A percentile compares a stretch with the other conserved stretches of the same genome.
These are phyloP conservation scores for Micromussa lordhowensis DNA, from an alignment of 92 coral and sea anemone genomes.

Conservation along the genomic window DNA sequence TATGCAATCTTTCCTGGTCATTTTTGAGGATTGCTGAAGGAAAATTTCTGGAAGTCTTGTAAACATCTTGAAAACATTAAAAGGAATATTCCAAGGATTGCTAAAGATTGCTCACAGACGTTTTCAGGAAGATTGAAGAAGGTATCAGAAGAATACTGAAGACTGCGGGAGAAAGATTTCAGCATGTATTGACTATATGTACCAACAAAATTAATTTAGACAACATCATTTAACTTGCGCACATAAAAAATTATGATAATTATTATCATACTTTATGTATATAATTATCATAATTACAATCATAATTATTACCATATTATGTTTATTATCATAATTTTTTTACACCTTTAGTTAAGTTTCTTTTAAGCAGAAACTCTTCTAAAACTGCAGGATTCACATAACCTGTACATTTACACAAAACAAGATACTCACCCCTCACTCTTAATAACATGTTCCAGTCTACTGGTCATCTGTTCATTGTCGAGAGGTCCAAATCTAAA, in stretches of 20 bases:
- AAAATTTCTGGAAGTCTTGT: not conserved
- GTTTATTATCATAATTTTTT: no score
- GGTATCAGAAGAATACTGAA: no score
- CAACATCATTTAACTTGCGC: not conserved
- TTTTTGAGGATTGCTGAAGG: not conserved
- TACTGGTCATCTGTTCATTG: slow-evolving; percentile 84
- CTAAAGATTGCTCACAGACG: no score
- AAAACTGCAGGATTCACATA: not conserved
- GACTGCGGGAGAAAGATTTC: no score
- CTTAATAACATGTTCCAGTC: slow-evolving; percentile 90
- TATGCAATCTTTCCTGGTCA: no score
- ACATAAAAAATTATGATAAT: no score
- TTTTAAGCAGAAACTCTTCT: not conserved
- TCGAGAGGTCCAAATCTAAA: slow-evolving; percentile 97
- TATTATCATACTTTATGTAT: no score
- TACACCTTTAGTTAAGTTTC: not conserved
- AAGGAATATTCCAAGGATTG: no score
- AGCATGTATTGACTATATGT: not conserved
- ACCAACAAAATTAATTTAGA: not conserved
- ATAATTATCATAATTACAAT: no score
- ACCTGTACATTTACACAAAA: not conserved
- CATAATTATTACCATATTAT: no score
- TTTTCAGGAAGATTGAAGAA: no score
- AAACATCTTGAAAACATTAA: not conserved
- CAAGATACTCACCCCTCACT: slow-evolving; percentile 77